Evolutionary conservation across 2,888 invertebrate genomes (phyloP).

Genomic region (Frankliniella intonsa): DNA sequence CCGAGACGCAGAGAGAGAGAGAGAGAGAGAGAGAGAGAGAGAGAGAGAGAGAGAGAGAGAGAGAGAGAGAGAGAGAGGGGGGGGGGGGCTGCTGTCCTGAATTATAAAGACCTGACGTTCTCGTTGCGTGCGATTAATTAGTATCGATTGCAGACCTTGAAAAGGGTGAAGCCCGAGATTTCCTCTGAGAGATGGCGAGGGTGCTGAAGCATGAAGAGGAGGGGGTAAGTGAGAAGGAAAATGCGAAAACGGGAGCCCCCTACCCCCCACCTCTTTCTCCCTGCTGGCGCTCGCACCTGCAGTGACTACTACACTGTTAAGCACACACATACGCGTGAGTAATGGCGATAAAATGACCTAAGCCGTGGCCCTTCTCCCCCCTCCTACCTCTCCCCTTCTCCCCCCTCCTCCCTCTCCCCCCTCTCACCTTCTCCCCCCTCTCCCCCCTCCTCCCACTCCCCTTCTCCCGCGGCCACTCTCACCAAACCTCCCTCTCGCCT

Average conservation of each 20-base stretch:
- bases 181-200: too few relatives aligned
- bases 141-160: constrained; percentile 10
- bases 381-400: neutral
- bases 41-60: neutral
- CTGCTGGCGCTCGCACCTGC: neutral
- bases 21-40: neutral
- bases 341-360: neutral
- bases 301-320: neutral
- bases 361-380: neutral
- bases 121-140: constrained; percentile 5
- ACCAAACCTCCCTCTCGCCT: neutral
- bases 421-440: neutral
- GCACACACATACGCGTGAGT: neutral
- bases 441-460: neutral
- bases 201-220: neutral
- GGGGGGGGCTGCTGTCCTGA: neutral
- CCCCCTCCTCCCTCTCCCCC: neutral
- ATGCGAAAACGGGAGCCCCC: neutral
- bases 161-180: neutral
- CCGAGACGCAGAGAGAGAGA: neutral
- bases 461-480: neutral
- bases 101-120: neutral
- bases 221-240: neutral
- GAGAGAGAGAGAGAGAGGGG: neutral
- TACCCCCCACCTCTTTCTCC: neutral